Evolutionary conservation across 1,140 invertebrate genomes (phyloP), one percentile per base, ranked within the genome.

Genomic region (Drosophila biarmipes): DNA sequence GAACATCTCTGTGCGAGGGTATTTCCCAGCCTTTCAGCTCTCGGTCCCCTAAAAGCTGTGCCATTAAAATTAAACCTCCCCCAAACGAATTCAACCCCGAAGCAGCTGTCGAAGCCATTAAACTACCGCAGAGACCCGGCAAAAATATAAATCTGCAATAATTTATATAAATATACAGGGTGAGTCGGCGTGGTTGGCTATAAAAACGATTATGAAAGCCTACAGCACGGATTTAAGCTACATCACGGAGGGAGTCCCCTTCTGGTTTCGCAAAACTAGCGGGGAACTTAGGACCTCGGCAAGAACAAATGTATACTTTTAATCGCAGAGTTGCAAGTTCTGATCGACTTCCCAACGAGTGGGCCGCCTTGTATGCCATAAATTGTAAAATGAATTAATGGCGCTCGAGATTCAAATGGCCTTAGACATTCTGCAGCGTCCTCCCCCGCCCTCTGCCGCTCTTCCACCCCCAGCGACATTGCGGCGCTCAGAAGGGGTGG

Each of bases 321-420:
- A 31, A 15, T 59, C 17, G 7, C 45, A 62, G 58, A 43, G 63
- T 61, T 61, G 62, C 58, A 64, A 73, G 73, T 64, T 68, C 55
- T 24, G 24, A 12, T 38, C 6, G 37, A 7, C 11, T 29, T 40
- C 51, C 29, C 59, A 80, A 75, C 64, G 77, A 80, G 58, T 66
- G 53, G 46, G 74, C 51, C 42, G 79, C 73, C 73, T 82, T 89
- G 78, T 87, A 76, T 59, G 82, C 84, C 62, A 87, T 87, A 87
- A 79, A 89, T 89, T 89, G 69, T 62, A 82, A 82, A 87, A 73
- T 82, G 71, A 87, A 89, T 87, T 87, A 89, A 87, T 89, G 84
- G 71, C 78, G 55, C 59, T 72, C 59, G 79, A 89, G 69, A 89
- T 89, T 80, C 54, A 82, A 87, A 81, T 86, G 73, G 63, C 68